Evolutionary conservation across 1,140 invertebrate genomes (phyloP), one percentile per base, ranked within the genome.

Genomic region (Tetragonula clypearis): DNA sequence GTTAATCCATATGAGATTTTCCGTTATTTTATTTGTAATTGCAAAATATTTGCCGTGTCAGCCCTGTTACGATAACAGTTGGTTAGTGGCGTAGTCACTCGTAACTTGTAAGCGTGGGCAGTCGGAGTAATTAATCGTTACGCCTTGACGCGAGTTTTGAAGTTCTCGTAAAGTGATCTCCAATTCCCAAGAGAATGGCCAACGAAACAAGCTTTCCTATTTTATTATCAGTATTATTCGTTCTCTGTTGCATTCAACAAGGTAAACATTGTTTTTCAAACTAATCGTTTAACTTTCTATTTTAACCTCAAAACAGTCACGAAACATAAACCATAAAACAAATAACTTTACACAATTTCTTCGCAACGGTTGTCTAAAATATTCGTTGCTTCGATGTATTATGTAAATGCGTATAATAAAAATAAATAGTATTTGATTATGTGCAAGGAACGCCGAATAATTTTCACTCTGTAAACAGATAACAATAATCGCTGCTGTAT

Each of bases 51-150:
- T n/a, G 1, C 3, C 8, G 3, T 5, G 26, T 30, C 56, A 23
- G 23, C 15, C 26, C 55, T 71, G 55, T 26, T 35, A 2, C 35
- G 15, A 12, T 68, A 62, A 21, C 14, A 53, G n/a, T 26, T 41
- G 6, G 17, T 77, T 26, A 53, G 56, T 76, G 85, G 74, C 74
- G 85, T 74, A 60, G 79, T 74, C 76, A 85, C 60, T 89, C 65
- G 75, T 78, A 72, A 87, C 49, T 87, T 55, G 75, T 87, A 90
- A 88, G 88, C 88, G 88, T 90, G 86, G 82, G 76, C 76, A 72
- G 53, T 68, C 56, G 62, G 35, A 80, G 68, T 66, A 74, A 87
- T 73, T 84, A 86, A 26, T 23, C n/a, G 60, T 79, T 66, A 21
- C 41, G 56, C 69, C 21, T 84, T 69, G 1, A 65, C 69, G 62